phyloP scores from a whole-genome alignment of 2,797 vertebrate genomes.

The Chiloscyllium punctatum region DNA sequence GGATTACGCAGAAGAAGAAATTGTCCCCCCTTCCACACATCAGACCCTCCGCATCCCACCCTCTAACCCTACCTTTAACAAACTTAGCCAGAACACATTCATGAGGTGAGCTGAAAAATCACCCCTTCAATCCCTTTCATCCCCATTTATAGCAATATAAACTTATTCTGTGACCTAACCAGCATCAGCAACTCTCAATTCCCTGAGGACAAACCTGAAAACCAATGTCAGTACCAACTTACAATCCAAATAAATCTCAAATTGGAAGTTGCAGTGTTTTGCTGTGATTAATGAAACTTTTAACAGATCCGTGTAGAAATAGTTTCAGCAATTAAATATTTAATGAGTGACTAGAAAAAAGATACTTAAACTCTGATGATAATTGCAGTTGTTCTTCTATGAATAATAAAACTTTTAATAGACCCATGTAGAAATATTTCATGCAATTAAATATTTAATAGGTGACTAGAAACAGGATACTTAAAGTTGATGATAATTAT shows the following conservation, averaged over 20 bases:
- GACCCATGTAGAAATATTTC: neutral
- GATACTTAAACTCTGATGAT: slow-evolving; percentile 15
- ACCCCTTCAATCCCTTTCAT: neutral
- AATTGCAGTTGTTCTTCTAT: slow-evolving; percentile 3
- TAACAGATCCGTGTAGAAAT: neutral
- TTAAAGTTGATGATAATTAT: neutral
- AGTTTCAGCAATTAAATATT: slow-evolving; percentile 19
- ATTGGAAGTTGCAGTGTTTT: neutral
- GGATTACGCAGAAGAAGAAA: neutral
- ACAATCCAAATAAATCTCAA: neutral
- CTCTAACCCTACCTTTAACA: neutral
- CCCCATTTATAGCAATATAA: neutral
- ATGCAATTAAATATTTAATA: neutral
- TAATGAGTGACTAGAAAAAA: neutral
- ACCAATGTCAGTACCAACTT: neutral
- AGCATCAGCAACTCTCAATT: neutral
- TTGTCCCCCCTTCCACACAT: neutral
- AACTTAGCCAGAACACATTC: neutral
- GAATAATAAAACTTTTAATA: slow-evolving; percentile 26
- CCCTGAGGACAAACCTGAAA: neutral
- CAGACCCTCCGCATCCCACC: neutral
- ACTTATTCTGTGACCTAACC: neutral
- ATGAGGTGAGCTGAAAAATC: neutral
- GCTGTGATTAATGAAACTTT: neutral
- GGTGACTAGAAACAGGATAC: slow-evolving; percentile 1